Evolutionary conservation across 2,888 invertebrate genomes (phyloP).

Genomic region (Diadromus collaris): DNA sequence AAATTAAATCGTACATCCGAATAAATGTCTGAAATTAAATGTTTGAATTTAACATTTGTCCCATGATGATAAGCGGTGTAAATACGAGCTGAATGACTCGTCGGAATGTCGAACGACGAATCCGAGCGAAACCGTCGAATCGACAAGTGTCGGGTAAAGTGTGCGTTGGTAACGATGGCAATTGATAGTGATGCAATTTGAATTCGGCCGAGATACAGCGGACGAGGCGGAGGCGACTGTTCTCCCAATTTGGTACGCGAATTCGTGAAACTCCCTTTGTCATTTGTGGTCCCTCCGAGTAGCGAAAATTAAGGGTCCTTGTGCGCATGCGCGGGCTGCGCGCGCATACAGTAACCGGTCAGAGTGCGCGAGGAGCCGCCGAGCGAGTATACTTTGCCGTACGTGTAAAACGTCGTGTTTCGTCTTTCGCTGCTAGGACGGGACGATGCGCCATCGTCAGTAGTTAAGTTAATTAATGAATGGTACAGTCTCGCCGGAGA

Average conservation of each 20-base stretch:
- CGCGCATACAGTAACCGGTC: not conserved
- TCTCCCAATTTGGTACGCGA: constrained; percentile 57
- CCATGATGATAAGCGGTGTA: not conserved
- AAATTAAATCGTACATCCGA: not conserved
- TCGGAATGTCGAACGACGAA: not conserved
- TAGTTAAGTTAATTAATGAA: constrained; percentile 80
- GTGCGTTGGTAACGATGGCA: not conserved
- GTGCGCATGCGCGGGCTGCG: constrained; percentile 6
- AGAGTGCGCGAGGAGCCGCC: not conserved
- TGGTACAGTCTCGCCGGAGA: constrained; percentile 78
- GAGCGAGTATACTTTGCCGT: constrained; percentile 7
- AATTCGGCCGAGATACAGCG: constrained; percentile 15
- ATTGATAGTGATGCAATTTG: constrained; percentile 44
- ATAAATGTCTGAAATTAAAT: not conserved
- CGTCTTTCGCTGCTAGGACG: constrained; percentile 71
- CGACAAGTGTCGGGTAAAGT: not conserved
- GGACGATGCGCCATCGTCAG: constrained; percentile 77
- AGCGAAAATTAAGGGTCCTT: constrained; percentile 52
- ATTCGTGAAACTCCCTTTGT: constrained; percentile 59
- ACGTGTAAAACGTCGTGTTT: constrained; percentile 46
- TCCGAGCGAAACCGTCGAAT: not conserved
- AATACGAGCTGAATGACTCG: not conserved
- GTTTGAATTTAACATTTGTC: not conserved
- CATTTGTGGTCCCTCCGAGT: constrained; percentile 44
- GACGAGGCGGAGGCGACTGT: constrained; percentile 13